Percentiles rank a stretch among this genome's conserved stretches.
phyloP scores from a whole-genome alignment of 2,888 invertebrate species.

The Meganola albula region DNA sequence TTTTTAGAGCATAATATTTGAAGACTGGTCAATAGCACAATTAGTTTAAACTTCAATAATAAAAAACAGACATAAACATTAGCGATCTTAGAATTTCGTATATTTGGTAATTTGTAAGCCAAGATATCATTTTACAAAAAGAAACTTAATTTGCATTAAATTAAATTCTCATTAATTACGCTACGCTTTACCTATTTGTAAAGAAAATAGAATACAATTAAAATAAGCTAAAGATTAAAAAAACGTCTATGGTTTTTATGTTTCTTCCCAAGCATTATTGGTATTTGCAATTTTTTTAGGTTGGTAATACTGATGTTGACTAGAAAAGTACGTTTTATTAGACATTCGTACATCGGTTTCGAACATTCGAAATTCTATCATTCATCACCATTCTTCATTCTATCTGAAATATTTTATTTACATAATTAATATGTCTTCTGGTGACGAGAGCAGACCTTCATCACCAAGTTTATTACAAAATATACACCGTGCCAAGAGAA shows the following conservation, averaged over 20 bases:
- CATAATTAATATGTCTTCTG: conserved; percentile 11
- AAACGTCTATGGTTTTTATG: conserved; percentile 8
- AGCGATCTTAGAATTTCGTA: no score
- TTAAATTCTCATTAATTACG: no score
- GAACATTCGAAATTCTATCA: conserved; percentile 10
- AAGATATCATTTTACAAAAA: no score
- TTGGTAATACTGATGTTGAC: conserved; percentile 8
- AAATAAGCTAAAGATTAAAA: conserved; percentile 7
- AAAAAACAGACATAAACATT: no score
- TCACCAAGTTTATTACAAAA: conserved; percentile 9
- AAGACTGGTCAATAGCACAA: no score
- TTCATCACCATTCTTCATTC: conserved; percentile 10
- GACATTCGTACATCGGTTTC: conserved; percentile 8
- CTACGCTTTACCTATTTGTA: no score
- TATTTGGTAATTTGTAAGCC: no score
- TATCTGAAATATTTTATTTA: conserved; percentile 9
- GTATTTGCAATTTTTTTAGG: conserved; percentile 8
- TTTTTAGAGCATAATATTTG: no score
- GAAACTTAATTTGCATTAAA: no score
- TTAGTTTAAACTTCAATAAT: no score
- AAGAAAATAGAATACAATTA: no score
- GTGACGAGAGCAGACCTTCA: conserved; percentile 9
- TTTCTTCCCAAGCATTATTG: conserved; percentile 8
- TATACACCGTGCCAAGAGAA: conserved; percentile 8
- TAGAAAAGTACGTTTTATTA: conserved; percentile 8